phyloP scores from a whole-genome alignment of 2,888 invertebrate genomes.

The Hedya salicella region DNA sequence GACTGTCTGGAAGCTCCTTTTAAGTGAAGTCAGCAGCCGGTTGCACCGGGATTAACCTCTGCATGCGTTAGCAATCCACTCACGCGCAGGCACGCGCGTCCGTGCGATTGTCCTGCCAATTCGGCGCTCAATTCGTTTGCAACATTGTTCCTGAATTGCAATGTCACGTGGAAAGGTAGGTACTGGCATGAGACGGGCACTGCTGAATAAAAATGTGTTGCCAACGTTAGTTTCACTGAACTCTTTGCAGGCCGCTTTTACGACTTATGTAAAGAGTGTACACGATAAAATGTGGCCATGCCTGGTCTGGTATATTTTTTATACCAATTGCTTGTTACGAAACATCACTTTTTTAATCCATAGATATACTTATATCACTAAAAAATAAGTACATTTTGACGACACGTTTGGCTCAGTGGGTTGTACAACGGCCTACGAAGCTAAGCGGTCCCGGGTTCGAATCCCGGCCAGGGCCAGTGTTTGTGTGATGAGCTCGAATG shows the following conservation, averaged over 20 bases:
- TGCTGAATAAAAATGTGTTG: slow-evolving; percentile 55
- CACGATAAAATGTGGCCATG: too few relatives aligned
- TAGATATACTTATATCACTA: too few relatives aligned
- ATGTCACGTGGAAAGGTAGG: slow-evolving; percentile 67
- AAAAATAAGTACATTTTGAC: too few relatives aligned
- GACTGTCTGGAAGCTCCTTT: too few relatives aligned
- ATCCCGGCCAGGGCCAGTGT: too few relatives aligned
- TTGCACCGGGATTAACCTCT: slow-evolving; percentile 58
- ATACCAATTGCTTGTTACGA: too few relatives aligned
- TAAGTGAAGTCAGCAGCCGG: slow-evolving; percentile 36
- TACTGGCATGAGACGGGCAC: slow-evolving; percentile 52
- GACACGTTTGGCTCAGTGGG: too few relatives aligned
- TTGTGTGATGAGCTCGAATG: too few relatives aligned
- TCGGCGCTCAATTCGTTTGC: slow-evolving; percentile 68
- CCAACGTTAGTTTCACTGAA: slow-evolving; percentile 30
- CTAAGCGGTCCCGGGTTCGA: too few relatives aligned
- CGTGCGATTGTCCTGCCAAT: slow-evolving; percentile 64
- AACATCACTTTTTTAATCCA: too few relatives aligned
- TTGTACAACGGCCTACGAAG: too few relatives aligned
- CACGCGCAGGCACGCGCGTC: slow-evolving; percentile 61
- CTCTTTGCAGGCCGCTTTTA: neutral
- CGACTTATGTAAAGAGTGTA: neutral
- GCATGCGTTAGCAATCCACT: slow-evolving; percentile 57
- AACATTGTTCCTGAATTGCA: slow-evolving; percentile 71
- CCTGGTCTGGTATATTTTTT: too few relatives aligned